A percentile compares a stretch with the other conserved stretches of the same genome.
These are phyloP conservation scores for Drosophila birchii DNA, from an alignment of 2,888 invertebrate species.

Conservation along the genomic window DNA sequence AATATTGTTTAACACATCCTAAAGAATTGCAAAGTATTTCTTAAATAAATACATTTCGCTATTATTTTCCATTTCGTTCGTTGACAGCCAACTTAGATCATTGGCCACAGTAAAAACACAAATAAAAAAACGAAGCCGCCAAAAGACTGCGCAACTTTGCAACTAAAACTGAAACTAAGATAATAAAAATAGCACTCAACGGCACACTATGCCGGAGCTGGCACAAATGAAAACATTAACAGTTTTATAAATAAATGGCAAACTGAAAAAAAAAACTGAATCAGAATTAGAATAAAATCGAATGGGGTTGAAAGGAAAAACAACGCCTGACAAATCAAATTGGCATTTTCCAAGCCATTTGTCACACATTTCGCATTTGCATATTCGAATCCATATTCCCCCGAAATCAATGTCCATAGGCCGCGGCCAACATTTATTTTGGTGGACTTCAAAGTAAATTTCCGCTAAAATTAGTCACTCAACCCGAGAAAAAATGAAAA, in stretches of 20 bases:
- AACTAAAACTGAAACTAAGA: conserved; percentile 51
- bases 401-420: conserved; percentile 22
- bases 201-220: conserved; percentile 33
- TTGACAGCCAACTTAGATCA: conserved; percentile 71
- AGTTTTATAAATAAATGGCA: conserved; percentile 33
- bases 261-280: conserved; percentile 19
- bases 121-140: conserved; percentile 13
- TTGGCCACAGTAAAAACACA: conserved; percentile 57
- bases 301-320: conserved; percentile 3
- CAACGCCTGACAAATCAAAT: conserved; percentile 27
- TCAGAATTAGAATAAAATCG: conserved; percentile 16
- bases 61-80: conserved; percentile 20
- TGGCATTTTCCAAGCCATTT: conserved; percentile 40
- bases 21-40: no score
- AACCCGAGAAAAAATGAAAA: conserved; percentile 29
- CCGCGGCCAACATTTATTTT: conserved; percentile 38
- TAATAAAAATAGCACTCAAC: conserved; percentile 65
- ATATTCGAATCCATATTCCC: conserved; percentile 21
- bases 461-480: conserved; percentile 67
- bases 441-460: conserved; percentile 69
- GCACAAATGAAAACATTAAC: conserved; percentile 38
- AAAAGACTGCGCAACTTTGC: conserved; percentile 68
- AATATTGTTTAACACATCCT: no score
- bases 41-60: no score
- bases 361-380: conserved; percentile 27